Base-by-base conservation (phyloP, 1,140 invertebrate genomes). In the Procambarus clarkii region DNA sequence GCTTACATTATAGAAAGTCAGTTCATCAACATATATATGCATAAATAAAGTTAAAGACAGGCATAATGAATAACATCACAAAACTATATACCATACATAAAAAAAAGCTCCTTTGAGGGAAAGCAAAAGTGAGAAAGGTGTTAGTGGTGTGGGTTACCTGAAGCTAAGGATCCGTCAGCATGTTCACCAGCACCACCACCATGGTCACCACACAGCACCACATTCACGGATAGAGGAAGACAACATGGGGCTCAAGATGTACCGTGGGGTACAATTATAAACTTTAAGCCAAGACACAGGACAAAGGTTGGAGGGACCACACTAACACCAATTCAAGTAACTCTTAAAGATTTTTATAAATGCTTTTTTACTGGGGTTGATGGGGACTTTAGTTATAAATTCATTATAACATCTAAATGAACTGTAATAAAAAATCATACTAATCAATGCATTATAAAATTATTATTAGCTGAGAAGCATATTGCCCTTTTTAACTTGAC, bases 181-280 rank as follows among this genome's bases (percentile, higher is more conserved):
- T 11, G 60, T 64, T 60, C 81, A 83, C 81, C 81, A 64, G 50
- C 54, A 60, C 50, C 81, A 83, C 81, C 81, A 79, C 46, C 50
- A 48, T 34, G 44, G 77, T 13, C 77, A 5, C 81, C 54, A 18
- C 81, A 83, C 81, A 24, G 54, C 50, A 83, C 50, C 54, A 54
- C 81, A 83, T 83, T 45, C 54, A 64, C 13, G 81, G 54, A 83
- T 60, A 64, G n/a, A 64, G 60, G 81, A 83, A 83, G 60, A 83
- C 13, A 83, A 21, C 21, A 60, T n/a, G 48, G n/a, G 77, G 45
- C 50, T 79, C 9, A 64, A 64, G 9, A 64, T 18, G 60, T 64
- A 21, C 60, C 60, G 13, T 64, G 15, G 9, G 60, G 60, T 64
- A 64, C 60, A 64, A 18, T 21, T 21, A 64, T 64, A 64, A 64